phyloP scores from a whole-genome alignment of 2,797 vertebrate genomes.

The Ceyx erithaca region DNA sequence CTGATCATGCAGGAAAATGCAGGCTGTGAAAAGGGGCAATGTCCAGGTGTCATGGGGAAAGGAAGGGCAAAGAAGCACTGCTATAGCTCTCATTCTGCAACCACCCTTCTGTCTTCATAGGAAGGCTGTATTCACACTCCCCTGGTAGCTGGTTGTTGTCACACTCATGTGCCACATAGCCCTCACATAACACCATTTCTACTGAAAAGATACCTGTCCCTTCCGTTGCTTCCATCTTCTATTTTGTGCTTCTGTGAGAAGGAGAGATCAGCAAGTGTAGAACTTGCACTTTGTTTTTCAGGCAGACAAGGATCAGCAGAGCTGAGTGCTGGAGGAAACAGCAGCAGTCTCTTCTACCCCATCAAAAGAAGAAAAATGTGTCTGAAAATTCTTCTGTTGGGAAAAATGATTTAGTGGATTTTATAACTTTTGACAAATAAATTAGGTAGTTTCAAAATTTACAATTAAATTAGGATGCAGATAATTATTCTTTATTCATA shows the following conservation, averaged over 20 bases:
- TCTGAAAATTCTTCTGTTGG: not conserved
- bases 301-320: not conserved
- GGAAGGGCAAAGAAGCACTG: not conserved
- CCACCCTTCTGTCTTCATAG: accelerated
- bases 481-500: not conserved
- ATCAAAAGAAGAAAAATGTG: not conserved
- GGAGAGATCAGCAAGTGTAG: not conserved
- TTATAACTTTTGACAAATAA: not conserved
- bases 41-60: accelerated
- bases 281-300: not conserved
- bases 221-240: not conserved
- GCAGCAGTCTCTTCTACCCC: not conserved
- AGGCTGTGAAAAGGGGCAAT: not conserved
- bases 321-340: not conserved
- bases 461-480: not conserved
- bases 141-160: not conserved
- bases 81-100: not conserved
- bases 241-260: not conserved
- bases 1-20: not conserved
- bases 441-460: not conserved
- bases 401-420: not conserved
- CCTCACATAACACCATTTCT: not conserved
- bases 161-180: not conserved
- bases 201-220: not conserved
- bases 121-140: not conserved